Conservation (phyloP, 2,888 invertebrate genomes). For the Myopa tessellatipennis region DNA sequence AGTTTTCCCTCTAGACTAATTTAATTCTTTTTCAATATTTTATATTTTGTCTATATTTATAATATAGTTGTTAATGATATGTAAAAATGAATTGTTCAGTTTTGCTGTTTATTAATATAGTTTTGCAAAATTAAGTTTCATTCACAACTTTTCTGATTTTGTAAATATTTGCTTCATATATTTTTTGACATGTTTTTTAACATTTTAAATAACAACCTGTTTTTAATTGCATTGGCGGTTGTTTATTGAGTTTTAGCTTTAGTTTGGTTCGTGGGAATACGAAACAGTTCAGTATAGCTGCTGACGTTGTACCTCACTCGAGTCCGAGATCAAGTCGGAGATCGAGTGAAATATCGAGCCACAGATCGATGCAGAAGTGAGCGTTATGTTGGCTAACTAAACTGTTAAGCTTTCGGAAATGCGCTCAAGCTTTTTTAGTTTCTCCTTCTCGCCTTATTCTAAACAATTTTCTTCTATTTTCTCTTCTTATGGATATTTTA, state of each 20-base stretch:
- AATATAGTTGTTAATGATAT: constrained; percentile 32
- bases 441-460: not conserved
- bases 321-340: not conserved
- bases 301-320: not conserved
- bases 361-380: not conserved
- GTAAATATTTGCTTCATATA: constrained; percentile 55
- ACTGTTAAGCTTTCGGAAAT: not conserved
- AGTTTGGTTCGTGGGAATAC: not conserved
- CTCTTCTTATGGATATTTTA: constrained; percentile 1
- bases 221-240: constrained; percentile 10
- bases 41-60: not conserved
- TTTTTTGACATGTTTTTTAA: not conserved
- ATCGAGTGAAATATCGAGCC: too few relatives aligned
- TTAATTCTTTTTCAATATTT: not conserved
- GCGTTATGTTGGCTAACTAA: too few relatives aligned
- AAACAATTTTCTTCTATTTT: not conserved
- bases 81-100: constrained; percentile 37
- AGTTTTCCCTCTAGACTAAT: not conserved
- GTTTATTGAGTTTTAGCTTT: not conserved
- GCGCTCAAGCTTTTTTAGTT: not conserved
- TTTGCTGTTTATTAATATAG: constrained; percentile 2
- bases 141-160: constrained; percentile 45
- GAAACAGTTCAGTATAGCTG: not conserved
- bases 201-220: constrained; percentile 27
- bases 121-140: not conserved